These are phyloP conservation scores for Delia radicum DNA, from an alignment of 1,140 invertebrate genomes.

Conservation along the genomic window DNA sequence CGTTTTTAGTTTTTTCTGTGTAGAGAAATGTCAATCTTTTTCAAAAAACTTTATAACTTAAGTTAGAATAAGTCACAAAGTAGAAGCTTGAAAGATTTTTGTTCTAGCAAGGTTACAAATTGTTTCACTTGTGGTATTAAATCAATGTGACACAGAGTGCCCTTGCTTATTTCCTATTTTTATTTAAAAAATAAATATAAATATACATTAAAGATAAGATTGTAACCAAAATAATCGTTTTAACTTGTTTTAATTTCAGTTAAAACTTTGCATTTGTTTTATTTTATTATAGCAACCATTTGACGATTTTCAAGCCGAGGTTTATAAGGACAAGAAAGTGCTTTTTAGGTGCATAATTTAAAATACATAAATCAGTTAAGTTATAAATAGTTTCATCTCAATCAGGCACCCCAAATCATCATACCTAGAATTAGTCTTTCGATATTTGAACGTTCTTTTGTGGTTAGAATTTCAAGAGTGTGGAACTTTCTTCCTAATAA, in stretches of 20 bases:
- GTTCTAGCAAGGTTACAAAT: constrained; percentile 31
- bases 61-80: background rate
- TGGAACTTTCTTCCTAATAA: no score
- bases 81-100: background rate
- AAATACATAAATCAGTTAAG: no score
- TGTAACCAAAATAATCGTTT: constrained; percentile 3
- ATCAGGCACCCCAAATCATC: no score
- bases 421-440: no score
- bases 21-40: background rate
- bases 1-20: no score
- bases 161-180: constrained; percentile 6
- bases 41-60: background rate
- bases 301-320: constrained; percentile 15
- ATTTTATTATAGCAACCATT: background rate
- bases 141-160: constrained; percentile 30
- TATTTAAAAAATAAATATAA: background rate
- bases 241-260: background rate
- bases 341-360: background rate
- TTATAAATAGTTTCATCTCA: no score
- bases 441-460: no score
- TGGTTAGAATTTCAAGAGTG: no score
- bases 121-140: constrained; percentile 20
- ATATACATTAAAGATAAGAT: no score
- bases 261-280: constrained; percentile 13
- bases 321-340: constrained; percentile 8